Evolutionary conservation across 2,888 invertebrate species (phyloP).

Genomic region (Eurytoma californica): DNA sequence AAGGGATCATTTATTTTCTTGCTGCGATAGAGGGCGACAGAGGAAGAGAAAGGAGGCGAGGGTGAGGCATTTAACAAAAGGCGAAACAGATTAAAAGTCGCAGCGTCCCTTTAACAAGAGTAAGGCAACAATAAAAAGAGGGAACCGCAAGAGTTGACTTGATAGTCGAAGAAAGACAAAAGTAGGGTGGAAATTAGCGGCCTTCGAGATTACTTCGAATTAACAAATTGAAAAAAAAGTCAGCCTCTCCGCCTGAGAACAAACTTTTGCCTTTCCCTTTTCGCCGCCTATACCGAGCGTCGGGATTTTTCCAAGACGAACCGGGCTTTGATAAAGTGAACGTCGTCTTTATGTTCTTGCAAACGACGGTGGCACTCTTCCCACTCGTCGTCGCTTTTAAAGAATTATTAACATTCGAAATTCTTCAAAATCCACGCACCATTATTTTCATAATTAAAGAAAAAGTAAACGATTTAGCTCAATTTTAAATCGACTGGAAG

Average conservation of each 20-base stretch:
- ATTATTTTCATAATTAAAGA: too few species aligned
- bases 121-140: constrained; percentile 42
- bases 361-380: constrained; percentile 5
- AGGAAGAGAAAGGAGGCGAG: constrained; percentile 3
- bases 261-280: constrained; percentile 1
- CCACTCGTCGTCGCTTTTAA: background rate
- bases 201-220: constrained; percentile 71
- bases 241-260: constrained; percentile 51
- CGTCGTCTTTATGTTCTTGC: constrained; percentile 22
- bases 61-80: constrained; percentile 53
- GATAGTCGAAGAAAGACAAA: constrained; percentile 42
- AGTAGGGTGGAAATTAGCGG: constrained; percentile 69
- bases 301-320: background rate
- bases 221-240: constrained; percentile 73
- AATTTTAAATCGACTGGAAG: too few species aligned
- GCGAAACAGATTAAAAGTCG: constrained; percentile 68
- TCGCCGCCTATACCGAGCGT: background rate
- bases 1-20: constrained; percentile 44
- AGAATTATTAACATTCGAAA: background rate
- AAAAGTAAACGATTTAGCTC: too few species aligned
- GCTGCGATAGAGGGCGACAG: constrained; percentile 12
- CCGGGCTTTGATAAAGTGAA: constrained; percentile 1
- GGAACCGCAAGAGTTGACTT: constrained; percentile 41
- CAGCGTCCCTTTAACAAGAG: constrained; percentile 49
- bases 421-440: too few species aligned